These are phyloP conservation scores for Mus spretus DNA, from an alignment of 2,797 vertebrate genomes.

Conservation along the genomic window DNA sequence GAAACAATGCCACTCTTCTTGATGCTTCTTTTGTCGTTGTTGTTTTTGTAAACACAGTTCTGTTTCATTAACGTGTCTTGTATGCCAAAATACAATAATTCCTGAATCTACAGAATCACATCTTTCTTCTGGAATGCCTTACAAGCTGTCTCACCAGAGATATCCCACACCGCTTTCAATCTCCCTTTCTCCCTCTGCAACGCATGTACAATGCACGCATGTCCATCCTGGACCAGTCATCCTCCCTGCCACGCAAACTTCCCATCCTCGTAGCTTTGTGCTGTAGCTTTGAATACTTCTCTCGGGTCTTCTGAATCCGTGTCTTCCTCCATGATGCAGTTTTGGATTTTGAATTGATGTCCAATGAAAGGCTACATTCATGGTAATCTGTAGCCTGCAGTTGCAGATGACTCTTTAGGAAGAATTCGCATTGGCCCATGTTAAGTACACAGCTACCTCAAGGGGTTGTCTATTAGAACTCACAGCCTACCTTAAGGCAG, in stretches of 20 bases:
- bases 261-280: not conserved
- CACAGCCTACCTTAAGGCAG: not conserved
- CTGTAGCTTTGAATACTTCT: conserved; percentile 15
- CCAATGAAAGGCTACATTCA: not conserved
- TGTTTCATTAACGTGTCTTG: conserved; percentile 54
- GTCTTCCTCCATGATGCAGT: not conserved
- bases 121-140: conserved; percentile 55
- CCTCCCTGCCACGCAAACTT: not conserved
- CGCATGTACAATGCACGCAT: not conserved
- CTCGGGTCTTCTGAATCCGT: not conserved
- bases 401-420: conserved; percentile 24
- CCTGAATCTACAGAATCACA: conserved; percentile 3
- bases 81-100: conserved; percentile 29
- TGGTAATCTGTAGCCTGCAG: not conserved
- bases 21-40: not conserved
- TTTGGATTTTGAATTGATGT: conserved; percentile 37
- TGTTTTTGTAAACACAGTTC: conserved; percentile 41
- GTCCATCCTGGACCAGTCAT: not conserved
- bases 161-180: not conserved
- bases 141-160: conserved; percentile 45
- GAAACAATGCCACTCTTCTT: not conserved
- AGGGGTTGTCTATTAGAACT: conserved; percentile 19
- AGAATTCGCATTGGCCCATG: conserved; percentile 23
- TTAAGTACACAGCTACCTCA: not conserved
- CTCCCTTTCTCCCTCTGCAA: conserved; percentile 22